Evolutionary conservation across 30 jellyfish, hydroid and myxozoan species (phyloP), one percentile per base, ranked within the genome.

Genomic region (Turritopsis rubra): DNA sequence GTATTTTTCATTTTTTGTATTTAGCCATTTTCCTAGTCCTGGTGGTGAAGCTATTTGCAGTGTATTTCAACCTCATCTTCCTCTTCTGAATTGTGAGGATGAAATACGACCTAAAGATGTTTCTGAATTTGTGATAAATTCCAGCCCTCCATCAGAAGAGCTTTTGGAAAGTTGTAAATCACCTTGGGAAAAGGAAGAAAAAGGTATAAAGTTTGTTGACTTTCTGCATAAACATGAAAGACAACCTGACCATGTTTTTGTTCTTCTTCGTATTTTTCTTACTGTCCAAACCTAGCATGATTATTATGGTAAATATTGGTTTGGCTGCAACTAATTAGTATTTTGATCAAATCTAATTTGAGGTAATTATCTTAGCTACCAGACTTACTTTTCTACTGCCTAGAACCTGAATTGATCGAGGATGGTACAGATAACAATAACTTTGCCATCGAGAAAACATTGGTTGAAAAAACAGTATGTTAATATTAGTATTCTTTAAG

Each of bases 11-110:
- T n/a, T n/a, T n/a, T n/a, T n/a, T n/a, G n/a, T 3, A 41, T 41
- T 31, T 75, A 75, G 83, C 41, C 83, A 75, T 75, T 75, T 13
- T 1, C 83, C 83, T 13, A 75, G 83, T 75, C 83, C 83, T 26
- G 83, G 83, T 75, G 83, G 83, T 31, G 83, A 75, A 31, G 83
- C 83, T 7, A 26, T 29, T 21, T 28, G 41, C 0, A 74, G 60
- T 26, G 83, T 31, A 7, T 75, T 13, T 31, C 83, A 75, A 31
- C 83, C 60, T 0, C 68, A 75, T 20, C 26, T 26, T 18, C 83
- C 83, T 13, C 60, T 75, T 22, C 28, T 75, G 21, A 75, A 75
- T 31, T 21, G 28, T 25, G 83, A 28, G 41, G 68, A 75, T n/a
- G 83, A 75, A 21, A 75, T 26, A 7, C 83, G 83, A 31, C 83